phyloP scores from a whole-genome alignment of 2,888 invertebrate species.

The Cataglyphis albicans region DNA sequence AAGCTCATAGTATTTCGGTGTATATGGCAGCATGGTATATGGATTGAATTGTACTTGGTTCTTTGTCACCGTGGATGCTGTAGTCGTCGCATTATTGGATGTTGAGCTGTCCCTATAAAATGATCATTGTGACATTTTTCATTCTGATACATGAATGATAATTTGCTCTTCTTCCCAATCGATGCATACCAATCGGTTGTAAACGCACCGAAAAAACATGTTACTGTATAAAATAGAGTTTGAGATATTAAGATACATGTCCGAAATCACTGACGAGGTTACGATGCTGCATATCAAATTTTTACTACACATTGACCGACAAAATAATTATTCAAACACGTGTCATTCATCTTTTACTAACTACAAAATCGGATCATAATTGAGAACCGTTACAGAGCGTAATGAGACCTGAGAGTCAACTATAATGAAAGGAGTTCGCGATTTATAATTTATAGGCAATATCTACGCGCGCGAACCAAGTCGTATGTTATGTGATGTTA shows the following conservation, averaged over 20 bases:
- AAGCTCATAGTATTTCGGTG: conserved; percentile 95
- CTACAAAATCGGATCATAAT: not conserved
- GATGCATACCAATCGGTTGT: not conserved
- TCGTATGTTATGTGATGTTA: too few relatives aligned
- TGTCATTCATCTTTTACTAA: not conserved
- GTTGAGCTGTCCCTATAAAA: conserved; percentile 76
- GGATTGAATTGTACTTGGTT: conserved; percentile 89
- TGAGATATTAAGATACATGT: not conserved
- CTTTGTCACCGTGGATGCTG: conserved; percentile 86
- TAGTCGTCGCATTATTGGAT: conserved; percentile 76
- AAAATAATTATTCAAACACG: not conserved
- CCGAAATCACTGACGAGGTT: not conserved
- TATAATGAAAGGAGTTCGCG: not conserved
- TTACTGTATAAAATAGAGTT: not conserved
- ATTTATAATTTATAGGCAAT: too few relatives aligned
- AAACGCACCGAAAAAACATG: not conserved
- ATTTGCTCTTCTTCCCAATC: not conserved
- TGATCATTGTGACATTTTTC: not conserved
- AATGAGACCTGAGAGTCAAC: not conserved
- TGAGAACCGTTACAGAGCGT: conserved; percentile 70
- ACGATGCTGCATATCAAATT: not conserved
- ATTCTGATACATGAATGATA: not conserved
- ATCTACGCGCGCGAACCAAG: too few relatives aligned
- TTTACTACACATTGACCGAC: not conserved
- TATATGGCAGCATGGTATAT: conserved; percentile 93